A percentile compares a stretch with the other conserved stretches of the same genome.
Conservation (phyloP, 2,888 invertebrate species). For the Drosophila phalerata region DNA sequence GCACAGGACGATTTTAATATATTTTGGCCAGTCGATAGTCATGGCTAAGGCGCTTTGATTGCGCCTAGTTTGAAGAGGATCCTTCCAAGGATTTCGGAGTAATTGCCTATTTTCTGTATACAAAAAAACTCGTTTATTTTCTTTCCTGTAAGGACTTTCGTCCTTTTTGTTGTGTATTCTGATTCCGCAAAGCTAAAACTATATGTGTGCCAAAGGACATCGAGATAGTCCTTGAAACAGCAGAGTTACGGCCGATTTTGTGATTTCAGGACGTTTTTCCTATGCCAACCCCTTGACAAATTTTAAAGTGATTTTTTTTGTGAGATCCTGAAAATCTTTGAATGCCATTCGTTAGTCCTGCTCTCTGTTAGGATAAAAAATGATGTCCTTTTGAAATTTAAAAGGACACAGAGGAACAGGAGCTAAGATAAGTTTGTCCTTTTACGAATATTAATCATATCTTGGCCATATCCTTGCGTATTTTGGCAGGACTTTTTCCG, state of each 20-base stretch:
- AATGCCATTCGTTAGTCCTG: not conserved
- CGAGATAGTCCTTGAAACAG: not conserved
- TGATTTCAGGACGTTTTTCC: not conserved
- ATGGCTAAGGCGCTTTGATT: not conserved
- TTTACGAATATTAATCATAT: too few relatives aligned
- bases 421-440: not conserved
- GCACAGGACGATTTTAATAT: slow-evolving; percentile 1
- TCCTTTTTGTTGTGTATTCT: too few relatives aligned
- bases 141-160: too few relatives aligned
- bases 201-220: not conserved
- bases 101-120: too few relatives aligned
- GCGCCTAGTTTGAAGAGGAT: not conserved
- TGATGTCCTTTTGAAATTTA: not conserved
- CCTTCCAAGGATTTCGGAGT: too few relatives aligned
- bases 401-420: not conserved
- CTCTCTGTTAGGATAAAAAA: not conserved
- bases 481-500: too few relatives aligned
- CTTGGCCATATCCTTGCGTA: too few relatives aligned
- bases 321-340: not conserved
- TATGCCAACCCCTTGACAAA: slow-evolving; percentile 1
- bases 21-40: not conserved
- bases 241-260: not conserved
- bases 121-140: too few relatives aligned
- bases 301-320: not conserved
- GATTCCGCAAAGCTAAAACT: not conserved